phyloP scores from a whole-genome alignment of 2,113 vertebrate species.

The Dinomys branickii region DNA sequence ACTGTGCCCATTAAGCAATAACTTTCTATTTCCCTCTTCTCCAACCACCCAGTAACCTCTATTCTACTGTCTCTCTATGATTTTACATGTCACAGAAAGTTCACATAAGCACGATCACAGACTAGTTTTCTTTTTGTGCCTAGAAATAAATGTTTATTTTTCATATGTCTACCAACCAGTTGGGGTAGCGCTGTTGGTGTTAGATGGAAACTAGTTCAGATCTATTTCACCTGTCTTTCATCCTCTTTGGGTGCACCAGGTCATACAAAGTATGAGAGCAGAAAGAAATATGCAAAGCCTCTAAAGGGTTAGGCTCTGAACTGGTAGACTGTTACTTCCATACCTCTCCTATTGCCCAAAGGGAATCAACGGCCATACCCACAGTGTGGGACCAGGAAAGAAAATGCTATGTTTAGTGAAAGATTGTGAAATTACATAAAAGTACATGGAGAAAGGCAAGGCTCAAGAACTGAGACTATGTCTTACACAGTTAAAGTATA shows the following conservation, averaged over 20 bases:
- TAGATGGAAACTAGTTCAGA: neutral
- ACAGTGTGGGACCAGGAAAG: neutral
- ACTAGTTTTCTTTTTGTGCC: neutral
- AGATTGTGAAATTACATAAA: neutral
- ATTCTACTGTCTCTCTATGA: neutral
- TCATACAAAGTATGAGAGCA: neutral
- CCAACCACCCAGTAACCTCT: neutral
- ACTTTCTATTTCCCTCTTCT: neutral
- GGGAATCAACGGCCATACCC: neutral
- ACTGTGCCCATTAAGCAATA: neutral
- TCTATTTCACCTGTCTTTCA: neutral
- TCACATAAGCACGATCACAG: neutral
- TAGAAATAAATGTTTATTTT: slow-evolving; percentile 12
- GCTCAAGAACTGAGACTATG: neutral
- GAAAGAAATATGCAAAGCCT: neutral
- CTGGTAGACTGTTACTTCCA: neutral
- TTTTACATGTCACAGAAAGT: neutral
- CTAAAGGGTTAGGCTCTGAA: neutral
- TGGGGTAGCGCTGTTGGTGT: neutral
- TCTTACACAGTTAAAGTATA: neutral
- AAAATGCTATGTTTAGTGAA: neutral
- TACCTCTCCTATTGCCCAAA: neutral
- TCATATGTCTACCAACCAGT: neutral
- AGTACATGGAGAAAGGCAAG: neutral
- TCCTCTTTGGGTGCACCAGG: neutral